phyloP scores from a whole-genome alignment of 2,888 invertebrate genomes.

The Sinotaia quadrata region DNA sequence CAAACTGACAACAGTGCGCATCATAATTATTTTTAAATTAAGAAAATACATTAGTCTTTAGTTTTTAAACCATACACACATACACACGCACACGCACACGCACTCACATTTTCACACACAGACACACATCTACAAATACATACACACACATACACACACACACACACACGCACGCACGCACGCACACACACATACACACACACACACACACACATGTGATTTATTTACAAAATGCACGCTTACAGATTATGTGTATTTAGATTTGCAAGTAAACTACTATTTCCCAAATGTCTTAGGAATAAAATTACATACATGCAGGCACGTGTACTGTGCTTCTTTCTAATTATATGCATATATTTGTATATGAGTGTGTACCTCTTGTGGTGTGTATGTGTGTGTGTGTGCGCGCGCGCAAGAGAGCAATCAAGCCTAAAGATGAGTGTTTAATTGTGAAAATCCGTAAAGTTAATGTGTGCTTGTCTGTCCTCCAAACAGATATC shows the following conservation, averaged over 20 bases:
- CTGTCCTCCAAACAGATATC: too few species aligned
- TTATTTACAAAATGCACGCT: too few species aligned
- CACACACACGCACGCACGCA: slow-evolving; percentile 9
- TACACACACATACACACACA: neutral
- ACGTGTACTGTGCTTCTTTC: slow-evolving; percentile 1
- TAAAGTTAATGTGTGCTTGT: too few species aligned
- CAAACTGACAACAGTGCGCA: too few species aligned
- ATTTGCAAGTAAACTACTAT: too few species aligned
- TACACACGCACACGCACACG: neutral
- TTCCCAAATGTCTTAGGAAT: too few species aligned
- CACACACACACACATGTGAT: neutral
- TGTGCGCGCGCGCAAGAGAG: neutral
- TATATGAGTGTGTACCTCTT: neutral
- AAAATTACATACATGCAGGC: too few species aligned
- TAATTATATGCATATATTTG: neutral
- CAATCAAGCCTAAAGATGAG: neutral
- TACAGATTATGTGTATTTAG: too few species aligned
- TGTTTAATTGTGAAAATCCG: too few species aligned
- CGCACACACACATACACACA: neutral
- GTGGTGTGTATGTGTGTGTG: neutral
- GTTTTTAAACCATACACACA: neutral
- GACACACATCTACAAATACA: neutral
- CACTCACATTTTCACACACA: slow-evolving; percentile 5
- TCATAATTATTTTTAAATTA: neutral
- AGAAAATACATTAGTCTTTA: neutral